Conservation (phyloP, 2,113 vertebrate species). For the Dicerorhinus sumatrensis region DNA sequence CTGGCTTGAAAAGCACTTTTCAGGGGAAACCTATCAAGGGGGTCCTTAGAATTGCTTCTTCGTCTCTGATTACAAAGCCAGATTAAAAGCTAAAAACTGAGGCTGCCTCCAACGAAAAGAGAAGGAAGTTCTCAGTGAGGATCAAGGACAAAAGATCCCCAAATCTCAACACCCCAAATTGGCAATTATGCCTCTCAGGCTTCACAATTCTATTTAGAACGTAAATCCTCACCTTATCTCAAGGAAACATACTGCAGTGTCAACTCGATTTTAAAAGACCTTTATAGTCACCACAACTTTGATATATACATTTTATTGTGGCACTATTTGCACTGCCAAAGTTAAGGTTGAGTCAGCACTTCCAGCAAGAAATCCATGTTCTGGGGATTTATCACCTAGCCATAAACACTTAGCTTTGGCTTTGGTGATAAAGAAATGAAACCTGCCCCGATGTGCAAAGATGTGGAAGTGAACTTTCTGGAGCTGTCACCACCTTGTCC, state of each 20-base stretch:
- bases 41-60: not conserved
- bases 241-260: conserved; percentile 72
- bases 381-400: conserved; percentile 72
- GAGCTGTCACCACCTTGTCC: not conserved
- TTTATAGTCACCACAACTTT: conserved; percentile 74
- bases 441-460: not conserved
- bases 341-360: conserved; percentile 78
- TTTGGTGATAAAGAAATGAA: conserved; percentile 57
- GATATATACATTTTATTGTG: conserved; percentile 76
- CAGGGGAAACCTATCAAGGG: not conserved
- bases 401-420: conserved; percentile 69
- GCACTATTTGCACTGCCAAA: conserved; percentile 57
- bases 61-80: conserved; percentile 31
- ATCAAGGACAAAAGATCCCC: conserved; percentile 74
- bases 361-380: conserved; percentile 62
- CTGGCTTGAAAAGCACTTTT: not conserved
- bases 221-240: conserved; percentile 81
- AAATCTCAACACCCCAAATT: conserved; percentile 66
- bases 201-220: conserved; percentile 65
- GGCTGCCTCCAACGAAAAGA: not conserved
- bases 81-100: conserved; percentile 1
- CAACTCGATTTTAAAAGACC: conserved; percentile 72
- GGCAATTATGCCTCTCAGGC: conserved; percentile 59
- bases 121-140: not conserved
- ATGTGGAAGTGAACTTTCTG: not conserved